Base-by-base conservation (phyloP, 37 sponge, comb jelly and placozoan genomes). In the Eunapius fragilis region DNA sequence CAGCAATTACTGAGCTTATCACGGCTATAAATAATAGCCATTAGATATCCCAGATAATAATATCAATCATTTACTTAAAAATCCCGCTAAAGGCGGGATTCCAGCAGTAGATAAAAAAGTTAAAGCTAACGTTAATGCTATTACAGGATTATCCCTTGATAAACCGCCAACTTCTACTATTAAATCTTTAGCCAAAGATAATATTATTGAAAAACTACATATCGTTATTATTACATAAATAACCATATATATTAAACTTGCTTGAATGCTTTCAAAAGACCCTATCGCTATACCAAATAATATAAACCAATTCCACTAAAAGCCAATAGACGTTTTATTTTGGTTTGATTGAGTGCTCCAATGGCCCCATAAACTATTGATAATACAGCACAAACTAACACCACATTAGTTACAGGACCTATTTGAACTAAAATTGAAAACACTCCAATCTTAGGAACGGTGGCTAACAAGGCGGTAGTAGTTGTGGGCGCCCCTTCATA, bases 331-430 rank as follows among this genome's bases (percentile, higher is more conserved):
- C 95, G 72, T 50, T 91, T 94, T 31, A 94, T 81, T 47, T 87
- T 87, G 17, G 89, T 91, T 80, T 94, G 94, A 87, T 91, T 91
- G 81, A 94, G 82, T 37, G 95, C 95, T 75, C 89, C 92, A 22
- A 94, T 82, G 2, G 92, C 75, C 50, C 95, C 91, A 88, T 69
- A 81, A 70, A 88, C 71, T 72, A 94, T 85, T 2, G 95, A 91
- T 17, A 91, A 35, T 49, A 91, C 68, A 17, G 88, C 91, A 84
- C 91, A 82, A 81, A 79, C 31, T 80, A 91, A 80, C 24, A 94
- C 72, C 68, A 94, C 74, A 87, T 87, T 84, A 28, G 50, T 77
- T 14, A 87, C 82, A 45, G 86, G 74, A 13, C 86, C 89, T 17
- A 94, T 82, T 78, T 89, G 92, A 37, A 89, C 88, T 83, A 92